These are phyloP conservation scores for Sarcophaga rosellei DNA, from an alignment of 2,888 invertebrate genomes.

Conservation along the genomic window DNA sequence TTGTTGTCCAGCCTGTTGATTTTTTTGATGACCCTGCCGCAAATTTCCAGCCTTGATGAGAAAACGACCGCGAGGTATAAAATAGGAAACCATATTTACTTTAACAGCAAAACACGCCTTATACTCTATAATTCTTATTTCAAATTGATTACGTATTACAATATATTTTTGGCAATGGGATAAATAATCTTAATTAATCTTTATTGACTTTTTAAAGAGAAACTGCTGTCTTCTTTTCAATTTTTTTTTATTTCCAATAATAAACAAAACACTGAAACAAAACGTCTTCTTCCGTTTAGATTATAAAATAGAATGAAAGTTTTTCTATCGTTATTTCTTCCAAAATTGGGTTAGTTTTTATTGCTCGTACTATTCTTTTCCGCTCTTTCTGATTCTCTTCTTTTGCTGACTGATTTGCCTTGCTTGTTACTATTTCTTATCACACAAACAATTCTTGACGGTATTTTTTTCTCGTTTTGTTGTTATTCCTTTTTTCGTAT, in stretches of 20 bases:
- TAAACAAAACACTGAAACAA: not conserved
- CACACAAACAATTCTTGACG: conserved; percentile 7
- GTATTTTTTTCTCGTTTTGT: conserved; percentile 33
- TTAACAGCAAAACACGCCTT: conserved; percentile 13
- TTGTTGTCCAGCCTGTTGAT: conserved; percentile 72
- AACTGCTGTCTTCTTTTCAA: not conserved
- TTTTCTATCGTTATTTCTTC: conserved; percentile 2
- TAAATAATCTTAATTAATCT: not conserved
- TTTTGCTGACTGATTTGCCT: not conserved
- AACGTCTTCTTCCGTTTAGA: conserved; percentile 24
- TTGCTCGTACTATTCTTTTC: conserved; percentile 20
- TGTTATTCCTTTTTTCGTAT: conserved; percentile 30
- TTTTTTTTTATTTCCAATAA: not conserved
- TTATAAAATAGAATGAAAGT: conserved; percentile 52
- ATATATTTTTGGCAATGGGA: conserved; percentile 1
- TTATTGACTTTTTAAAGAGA: conserved; percentile 18
- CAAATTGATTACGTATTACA: conserved; percentile 39
- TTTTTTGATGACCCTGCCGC: conserved; percentile 72
- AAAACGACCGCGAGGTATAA: conserved; percentile 78
- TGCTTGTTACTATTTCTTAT: conserved; percentile 30
- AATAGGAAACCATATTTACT: conserved; percentile 78
- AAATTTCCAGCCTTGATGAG: conserved; percentile 78
- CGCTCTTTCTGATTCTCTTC: conserved; percentile 8
- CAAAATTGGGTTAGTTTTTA: conserved; percentile 45
- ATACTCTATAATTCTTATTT: not conserved